Conservation (phyloP, 2,113 vertebrate species). For the Rhinopithecus roxellana region DNA sequence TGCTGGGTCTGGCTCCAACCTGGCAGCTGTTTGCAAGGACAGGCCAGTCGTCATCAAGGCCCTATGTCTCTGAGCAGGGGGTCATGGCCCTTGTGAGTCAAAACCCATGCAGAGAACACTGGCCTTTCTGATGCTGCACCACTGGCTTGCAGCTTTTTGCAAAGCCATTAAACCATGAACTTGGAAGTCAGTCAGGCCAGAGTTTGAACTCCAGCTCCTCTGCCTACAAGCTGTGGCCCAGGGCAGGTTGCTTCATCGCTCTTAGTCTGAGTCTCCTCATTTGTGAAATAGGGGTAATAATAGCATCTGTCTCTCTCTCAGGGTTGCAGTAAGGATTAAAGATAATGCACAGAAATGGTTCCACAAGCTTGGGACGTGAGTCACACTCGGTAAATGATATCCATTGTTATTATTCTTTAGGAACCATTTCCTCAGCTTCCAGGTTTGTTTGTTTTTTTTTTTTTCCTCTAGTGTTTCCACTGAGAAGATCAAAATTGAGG, state of each 20-base stretch:
- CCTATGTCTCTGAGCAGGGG: neutral
- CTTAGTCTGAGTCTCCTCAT: neutral
- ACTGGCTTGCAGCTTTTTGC: neutral
- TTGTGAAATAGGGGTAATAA: constrained; percentile 23
- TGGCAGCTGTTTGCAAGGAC: constrained; percentile 20
- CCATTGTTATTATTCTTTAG: neutral
- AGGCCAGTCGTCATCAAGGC: neutral
- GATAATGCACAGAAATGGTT: neutral
- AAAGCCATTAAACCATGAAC: neutral
- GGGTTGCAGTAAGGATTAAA: neutral
- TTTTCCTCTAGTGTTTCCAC: neutral
- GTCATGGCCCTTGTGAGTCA: neutral
- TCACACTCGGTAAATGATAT: neutral
- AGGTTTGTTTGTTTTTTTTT: neutral
- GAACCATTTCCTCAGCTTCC: constrained; percentile 43
- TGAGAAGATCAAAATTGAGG: neutral
- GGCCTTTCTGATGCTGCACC: neutral
- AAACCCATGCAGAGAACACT: neutral
- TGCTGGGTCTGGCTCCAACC: accelerated
- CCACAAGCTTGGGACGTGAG: neutral
- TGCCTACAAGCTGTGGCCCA: neutral
- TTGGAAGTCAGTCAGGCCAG: neutral
- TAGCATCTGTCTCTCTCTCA: neutral
- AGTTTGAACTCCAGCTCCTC: neutral
- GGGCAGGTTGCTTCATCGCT: neutral